Evolutionary conservation across 1,140 invertebrate species (phyloP).

Genomic region (Saccostrea cuccullata): DNA sequence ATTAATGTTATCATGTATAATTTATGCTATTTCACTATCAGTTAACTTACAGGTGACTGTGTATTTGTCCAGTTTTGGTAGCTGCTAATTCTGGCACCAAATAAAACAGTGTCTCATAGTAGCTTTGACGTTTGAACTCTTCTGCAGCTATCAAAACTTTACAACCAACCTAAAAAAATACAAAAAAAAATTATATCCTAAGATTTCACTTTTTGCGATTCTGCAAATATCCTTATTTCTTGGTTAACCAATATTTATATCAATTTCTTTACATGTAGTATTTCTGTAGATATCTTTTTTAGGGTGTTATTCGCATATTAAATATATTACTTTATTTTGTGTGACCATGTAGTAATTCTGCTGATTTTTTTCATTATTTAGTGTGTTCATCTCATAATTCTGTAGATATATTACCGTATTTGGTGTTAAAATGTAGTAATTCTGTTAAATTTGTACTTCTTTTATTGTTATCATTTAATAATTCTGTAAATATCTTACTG

Average conservation of each 20-base stretch:
- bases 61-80: constrained; percentile 59
- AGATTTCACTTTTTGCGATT: no score
- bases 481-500: no score
- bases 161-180: constrained; percentile 63
- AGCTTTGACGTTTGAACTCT: constrained; percentile 85
- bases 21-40: neutral
- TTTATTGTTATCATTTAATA: no score
- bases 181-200: neutral
- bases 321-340: constrained; percentile 11
- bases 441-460: no score
- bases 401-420: neutral
- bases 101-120: constrained; percentile 84
- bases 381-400: neutral
- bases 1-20: no score
- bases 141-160: constrained; percentile 87
- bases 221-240: no score
- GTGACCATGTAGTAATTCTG: neutral
- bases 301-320: no score
- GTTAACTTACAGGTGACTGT: constrained; percentile 59
- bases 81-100: constrained; percentile 77
- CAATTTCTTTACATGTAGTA: no score
- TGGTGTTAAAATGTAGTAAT: neutral
- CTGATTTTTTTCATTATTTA: no score
- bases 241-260: no score
- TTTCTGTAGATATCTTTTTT: neutral